Conservation (phyloP, 2,888 invertebrate species). For the Himalopsyche anomala region DNA sequence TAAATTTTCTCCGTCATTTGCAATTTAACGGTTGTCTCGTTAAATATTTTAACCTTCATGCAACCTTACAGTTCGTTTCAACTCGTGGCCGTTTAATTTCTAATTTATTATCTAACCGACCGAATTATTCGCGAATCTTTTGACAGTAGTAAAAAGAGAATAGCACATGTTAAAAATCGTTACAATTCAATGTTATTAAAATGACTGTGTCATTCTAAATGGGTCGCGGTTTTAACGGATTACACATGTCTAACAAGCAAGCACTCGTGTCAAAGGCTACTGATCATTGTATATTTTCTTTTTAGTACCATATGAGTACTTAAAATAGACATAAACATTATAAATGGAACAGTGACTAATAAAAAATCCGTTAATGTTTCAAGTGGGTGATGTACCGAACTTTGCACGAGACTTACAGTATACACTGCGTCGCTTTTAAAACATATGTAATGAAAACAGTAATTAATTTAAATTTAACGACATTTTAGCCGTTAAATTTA, state of each 20-base stretch:
- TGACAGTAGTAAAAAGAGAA: background rate
- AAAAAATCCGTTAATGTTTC: slow-evolving; percentile 18
- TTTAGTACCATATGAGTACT: background rate
- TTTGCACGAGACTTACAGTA: background rate
- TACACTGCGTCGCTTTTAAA: no score
- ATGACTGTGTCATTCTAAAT: background rate
- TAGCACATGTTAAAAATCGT: background rate
- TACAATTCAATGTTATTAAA: background rate
- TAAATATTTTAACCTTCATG: slow-evolving; percentile 16
- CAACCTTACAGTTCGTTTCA: slow-evolving; percentile 2
- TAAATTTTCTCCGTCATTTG: background rate
- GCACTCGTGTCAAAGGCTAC: slow-evolving; percentile 11
- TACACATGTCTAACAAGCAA: background rate
- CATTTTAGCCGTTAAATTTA: no score
- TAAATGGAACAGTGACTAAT: slow-evolving; percentile 39
- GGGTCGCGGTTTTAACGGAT: slow-evolving; percentile 4
- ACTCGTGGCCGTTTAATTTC: slow-evolving; percentile 34
- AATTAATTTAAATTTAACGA: no score
- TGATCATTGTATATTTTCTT: slow-evolving; percentile 6
- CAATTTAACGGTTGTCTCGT: slow-evolving; percentile 19
- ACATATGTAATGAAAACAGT: no score
- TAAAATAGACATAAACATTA: slow-evolving; percentile 22
- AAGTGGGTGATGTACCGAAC: slow-evolving; percentile 21
- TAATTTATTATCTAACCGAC: slow-evolving; percentile 17
- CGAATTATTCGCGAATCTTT: slow-evolving; percentile 11